These are phyloP conservation scores for Tortricodes alternella DNA, from an alignment of 2,888 invertebrate genomes.

Conservation along the genomic window DNA sequence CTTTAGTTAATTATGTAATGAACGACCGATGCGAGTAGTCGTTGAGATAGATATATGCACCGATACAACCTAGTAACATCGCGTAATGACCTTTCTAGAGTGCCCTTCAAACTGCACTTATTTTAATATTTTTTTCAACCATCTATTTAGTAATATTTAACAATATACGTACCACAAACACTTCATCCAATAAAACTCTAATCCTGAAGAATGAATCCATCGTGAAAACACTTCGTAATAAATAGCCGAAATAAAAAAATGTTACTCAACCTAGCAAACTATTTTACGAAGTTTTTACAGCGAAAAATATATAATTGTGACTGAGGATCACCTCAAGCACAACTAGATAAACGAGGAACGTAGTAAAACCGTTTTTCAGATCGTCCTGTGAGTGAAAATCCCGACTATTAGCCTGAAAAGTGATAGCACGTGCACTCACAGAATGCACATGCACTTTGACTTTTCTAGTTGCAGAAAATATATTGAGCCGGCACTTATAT, in stretches of 20 bases:
- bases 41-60: background rate
- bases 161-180: slow-evolving; percentile 72
- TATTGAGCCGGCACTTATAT: slow-evolving; percentile 4
- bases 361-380: slow-evolving; percentile 39
- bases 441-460: slow-evolving; percentile 63
- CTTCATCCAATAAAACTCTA: slow-evolving; percentile 59
- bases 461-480: slow-evolving; percentile 33
- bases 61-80: background rate
- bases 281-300: slow-evolving; percentile 50
- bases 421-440: slow-evolving; percentile 79
- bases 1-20: background rate
- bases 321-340: slow-evolving; percentile 31
- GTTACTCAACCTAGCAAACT: slow-evolving; percentile 53
- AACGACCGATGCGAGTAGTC: background rate
- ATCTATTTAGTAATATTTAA: background rate
- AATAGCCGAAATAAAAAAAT: slow-evolving; percentile 63
- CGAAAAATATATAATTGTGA: slow-evolving; percentile 37
- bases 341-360: slow-evolving; percentile 34
- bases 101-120: slow-evolving; percentile 43
- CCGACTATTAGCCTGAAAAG: slow-evolving; percentile 68
- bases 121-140: background rate
- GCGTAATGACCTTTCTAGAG: slow-evolving; percentile 50
- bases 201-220: slow-evolving; percentile 50
- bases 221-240: slow-evolving; percentile 52
- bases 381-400: slow-evolving; percentile 52